These are phyloP conservation scores for Callithrix jacchus DNA, from an alignment of 2,113 vertebrate genomes.

Conservation along the genomic window DNA sequence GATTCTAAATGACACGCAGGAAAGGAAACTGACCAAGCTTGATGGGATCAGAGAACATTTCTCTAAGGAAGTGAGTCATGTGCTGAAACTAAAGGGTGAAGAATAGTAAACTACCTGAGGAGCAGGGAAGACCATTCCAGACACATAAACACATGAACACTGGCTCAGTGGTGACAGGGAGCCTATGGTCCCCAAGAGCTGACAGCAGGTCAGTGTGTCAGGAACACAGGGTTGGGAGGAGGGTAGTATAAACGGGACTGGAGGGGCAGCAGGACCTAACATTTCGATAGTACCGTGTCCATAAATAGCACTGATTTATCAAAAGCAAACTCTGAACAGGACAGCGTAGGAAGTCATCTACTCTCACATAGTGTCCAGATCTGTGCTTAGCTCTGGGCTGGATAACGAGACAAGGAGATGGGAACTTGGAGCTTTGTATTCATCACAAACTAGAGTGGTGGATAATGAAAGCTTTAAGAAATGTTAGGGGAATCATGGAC, in stretches of 20 bases:
- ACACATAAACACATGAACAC: not conserved
- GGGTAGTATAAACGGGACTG: no score
- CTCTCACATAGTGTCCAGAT: not conserved
- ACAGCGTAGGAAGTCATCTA: not conserved
- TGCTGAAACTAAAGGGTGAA: not conserved
- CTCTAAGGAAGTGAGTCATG: not conserved
- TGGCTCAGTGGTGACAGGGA: not conserved
- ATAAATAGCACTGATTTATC: not conserved
- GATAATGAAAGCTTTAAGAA: conserved; percentile 54
- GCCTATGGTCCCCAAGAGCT: not conserved
- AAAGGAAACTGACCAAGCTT: not conserved
- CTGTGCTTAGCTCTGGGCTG: not conserved
- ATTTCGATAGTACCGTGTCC: not conserved
- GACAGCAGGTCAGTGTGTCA: not conserved
- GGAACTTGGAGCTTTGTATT: not conserved
- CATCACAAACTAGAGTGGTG: not conserved
- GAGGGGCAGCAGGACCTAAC: fast-evolving
- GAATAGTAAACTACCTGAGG: not conserved
- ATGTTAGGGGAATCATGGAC: not conserved
- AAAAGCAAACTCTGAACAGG: not conserved
- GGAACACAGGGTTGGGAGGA: not conserved
- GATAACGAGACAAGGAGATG: not conserved
- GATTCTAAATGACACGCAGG: not conserved
- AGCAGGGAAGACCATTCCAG: not conserved
- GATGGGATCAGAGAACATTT: not conserved